A percentile compares a stretch with the other conserved stretches of the same genome.
phyloP scores from a whole-genome alignment of 1,140 invertebrate genomes.

The Brachionus asplanchnoidis region DNA sequence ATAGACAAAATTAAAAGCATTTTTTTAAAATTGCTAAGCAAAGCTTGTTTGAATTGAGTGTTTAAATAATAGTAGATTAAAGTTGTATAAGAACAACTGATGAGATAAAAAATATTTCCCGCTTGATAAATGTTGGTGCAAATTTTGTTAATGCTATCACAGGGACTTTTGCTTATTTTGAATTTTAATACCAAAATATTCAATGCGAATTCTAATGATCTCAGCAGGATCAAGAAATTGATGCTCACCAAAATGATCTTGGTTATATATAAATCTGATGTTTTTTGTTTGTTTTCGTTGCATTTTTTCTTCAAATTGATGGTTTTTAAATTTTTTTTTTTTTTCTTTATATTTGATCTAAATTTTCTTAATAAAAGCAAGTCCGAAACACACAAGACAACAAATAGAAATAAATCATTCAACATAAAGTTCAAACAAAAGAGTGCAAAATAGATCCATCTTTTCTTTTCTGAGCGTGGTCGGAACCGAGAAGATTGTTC shows the following conservation, averaged over 20 bases:
- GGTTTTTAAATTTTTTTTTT: background rate
- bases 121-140: background rate
- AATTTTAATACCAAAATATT: background rate
- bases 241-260: background rate
- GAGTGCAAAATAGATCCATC: background rate
- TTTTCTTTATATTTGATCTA: background rate
- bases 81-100: background rate
- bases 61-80: background rate
- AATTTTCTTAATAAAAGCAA: background rate
- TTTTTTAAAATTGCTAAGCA: too few species aligned
- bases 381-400: background rate
- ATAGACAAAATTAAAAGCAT: too few species aligned
- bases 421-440: background rate
- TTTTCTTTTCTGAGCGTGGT: background rate
- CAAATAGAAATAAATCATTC: background rate
- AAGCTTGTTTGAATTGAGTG: background rate
- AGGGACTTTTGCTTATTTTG: background rate
- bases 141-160: slow-evolving; percentile 2
- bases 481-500: too few species aligned
- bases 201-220: background rate
- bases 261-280: background rate
- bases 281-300: too few species aligned
- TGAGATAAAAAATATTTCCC: background rate
- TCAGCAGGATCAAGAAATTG: background rate
- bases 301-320: background rate